These are phyloP conservation scores for Dendrocincla tyrannina DNA, from an alignment of 2,797 vertebrate species.

Conservation along the genomic window DNA sequence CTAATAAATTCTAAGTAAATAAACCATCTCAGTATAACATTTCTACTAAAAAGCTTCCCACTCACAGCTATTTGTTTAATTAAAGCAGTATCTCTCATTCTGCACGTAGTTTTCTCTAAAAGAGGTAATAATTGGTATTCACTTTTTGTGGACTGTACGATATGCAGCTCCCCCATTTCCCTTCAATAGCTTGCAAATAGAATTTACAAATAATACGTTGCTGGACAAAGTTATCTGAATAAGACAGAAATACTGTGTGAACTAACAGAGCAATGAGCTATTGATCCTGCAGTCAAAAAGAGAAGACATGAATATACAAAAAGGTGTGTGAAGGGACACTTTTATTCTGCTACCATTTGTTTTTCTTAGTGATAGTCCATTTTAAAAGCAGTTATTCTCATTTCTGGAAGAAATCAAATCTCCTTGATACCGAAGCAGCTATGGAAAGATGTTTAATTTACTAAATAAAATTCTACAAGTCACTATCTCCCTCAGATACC, in stretches of 20 bases:
- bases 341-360: slow-evolving; percentile 43
- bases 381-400: slow-evolving; percentile 40
- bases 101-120: background rate
- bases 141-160: background rate
- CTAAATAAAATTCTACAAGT: background rate
- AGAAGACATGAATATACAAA: background rate
- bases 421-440: background rate
- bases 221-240: slow-evolving; percentile 32
- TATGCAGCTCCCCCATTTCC: background rate
- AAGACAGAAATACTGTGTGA: slow-evolving; percentile 45
- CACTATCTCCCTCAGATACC: background rate
- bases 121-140: background rate
- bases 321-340: slow-evolving; percentile 7
- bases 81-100: background rate
- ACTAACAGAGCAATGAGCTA: slow-evolving; percentile 25
- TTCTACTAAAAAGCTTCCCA: background rate
- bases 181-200: background rate
- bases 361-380: slow-evolving; percentile 26
- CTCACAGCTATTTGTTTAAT: background rate
- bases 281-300: slow-evolving; percentile 46
- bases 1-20: background rate
- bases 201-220: background rate
- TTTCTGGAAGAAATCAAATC: slow-evolving; percentile 28
- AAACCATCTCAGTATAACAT: background rate
- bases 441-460: background rate